Evolutionary conservation across 2,888 invertebrate species (phyloP).

Genomic region (Perizoma flavofasciatum): DNA sequence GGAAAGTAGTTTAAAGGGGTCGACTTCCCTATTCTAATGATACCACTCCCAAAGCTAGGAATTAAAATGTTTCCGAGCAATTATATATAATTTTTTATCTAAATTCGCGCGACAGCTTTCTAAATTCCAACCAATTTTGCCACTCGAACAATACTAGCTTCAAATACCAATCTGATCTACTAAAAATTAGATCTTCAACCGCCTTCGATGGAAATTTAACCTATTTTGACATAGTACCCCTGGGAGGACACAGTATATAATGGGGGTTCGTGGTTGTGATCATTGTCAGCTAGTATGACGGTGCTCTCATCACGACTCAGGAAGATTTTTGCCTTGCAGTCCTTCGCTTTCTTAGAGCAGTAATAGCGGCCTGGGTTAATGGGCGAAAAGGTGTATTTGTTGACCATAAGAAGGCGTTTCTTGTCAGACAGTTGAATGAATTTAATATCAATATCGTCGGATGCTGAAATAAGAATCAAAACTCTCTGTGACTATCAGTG

Average conservation of each 20-base stretch:
- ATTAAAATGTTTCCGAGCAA: too few relatives aligned
- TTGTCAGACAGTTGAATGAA: conserved; percentile 5
- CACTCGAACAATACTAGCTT: too few relatives aligned
- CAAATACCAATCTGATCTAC: too few relatives aligned
- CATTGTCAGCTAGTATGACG: conserved; percentile 10
- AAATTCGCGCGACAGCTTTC: too few relatives aligned
- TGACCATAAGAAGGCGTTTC: conserved; percentile 27
- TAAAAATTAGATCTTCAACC: too few relatives aligned
- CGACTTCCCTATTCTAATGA: too few relatives aligned
- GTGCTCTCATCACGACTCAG: conserved; percentile 10
- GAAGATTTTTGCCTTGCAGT: conserved; percentile 43
- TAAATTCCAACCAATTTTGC: too few relatives aligned
- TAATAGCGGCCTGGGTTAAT: conserved; percentile 44
- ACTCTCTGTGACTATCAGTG: too few relatives aligned
- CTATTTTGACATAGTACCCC: conserved; percentile 20
- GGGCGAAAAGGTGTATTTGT: conserved; percentile 24
- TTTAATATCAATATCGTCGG: conserved; percentile 7
- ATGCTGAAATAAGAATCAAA: background rate
- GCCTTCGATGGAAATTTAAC: too few relatives aligned
- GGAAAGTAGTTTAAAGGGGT: too few relatives aligned
- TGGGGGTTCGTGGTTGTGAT: conserved; percentile 29
- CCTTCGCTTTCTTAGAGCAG: conserved; percentile 50
- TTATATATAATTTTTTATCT: too few relatives aligned
- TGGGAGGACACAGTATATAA: conserved; percentile 6
- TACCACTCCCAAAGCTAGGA: too few relatives aligned